phyloP scores from a whole-genome alignment of 2,797 vertebrate genomes.

The Pangasius macronema region DNA sequence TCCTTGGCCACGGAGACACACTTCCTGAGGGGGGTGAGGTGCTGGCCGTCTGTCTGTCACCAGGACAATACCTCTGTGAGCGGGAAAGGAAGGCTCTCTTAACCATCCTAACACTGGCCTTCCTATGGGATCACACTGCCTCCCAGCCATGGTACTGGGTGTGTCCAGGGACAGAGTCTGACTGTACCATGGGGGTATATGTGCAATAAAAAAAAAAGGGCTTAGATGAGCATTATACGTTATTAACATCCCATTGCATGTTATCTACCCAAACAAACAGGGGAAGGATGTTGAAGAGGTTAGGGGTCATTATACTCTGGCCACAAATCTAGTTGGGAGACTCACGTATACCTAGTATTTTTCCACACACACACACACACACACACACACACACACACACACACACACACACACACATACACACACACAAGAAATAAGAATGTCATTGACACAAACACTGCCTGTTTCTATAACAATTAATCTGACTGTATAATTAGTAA shows the following conservation, averaged over 20 bases:
- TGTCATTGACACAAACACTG: not conserved
- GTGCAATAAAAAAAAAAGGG: constrained; percentile 54
- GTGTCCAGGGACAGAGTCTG: constrained; percentile 57
- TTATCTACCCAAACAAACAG: constrained; percentile 69
- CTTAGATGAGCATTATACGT: constrained; percentile 35
- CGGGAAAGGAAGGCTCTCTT: constrained; percentile 74
- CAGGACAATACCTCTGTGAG: constrained; percentile 65
- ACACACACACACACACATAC: not conserved
- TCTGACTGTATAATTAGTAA: not conserved
- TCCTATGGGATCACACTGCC: constrained; percentile 64
- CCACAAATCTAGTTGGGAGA: constrained; percentile 38
- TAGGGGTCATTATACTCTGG: constrained; percentile 55
- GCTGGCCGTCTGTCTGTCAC: constrained; percentile 76
- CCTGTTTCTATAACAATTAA: not conserved
- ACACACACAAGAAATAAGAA: not conserved
- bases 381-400: not conserved
- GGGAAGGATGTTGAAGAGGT: constrained; percentile 72
- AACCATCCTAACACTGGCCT: constrained; percentile 66
- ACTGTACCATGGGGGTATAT: constrained; percentile 53
- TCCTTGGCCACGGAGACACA: constrained; percentile 59
- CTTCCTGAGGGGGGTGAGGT: constrained; percentile 68
- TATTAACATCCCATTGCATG: constrained; percentile 38
- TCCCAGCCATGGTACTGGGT: constrained; percentile 58
- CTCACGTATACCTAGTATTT: constrained; percentile 32
- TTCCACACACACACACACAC: constrained; percentile 6